Evolutionary conservation across 2,113 vertebrate genomes (phyloP), one percentile per base, ranked within the genome.

Genomic region (Carassius gibelio): DNA sequence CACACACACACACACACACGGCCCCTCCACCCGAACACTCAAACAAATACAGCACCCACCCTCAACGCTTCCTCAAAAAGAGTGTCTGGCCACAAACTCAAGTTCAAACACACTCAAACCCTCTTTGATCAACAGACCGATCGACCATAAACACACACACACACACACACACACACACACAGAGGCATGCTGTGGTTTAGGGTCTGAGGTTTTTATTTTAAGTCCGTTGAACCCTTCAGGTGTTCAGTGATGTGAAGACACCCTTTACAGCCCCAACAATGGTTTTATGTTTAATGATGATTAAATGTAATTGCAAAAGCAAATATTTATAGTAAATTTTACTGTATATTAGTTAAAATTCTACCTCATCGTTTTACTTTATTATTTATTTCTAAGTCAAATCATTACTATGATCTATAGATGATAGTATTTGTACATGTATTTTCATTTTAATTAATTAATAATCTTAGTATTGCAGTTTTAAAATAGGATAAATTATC

Each of bases 1-100:
- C 64, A 75, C 84, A 87, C 30, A 85, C 75, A 87, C 64, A 83
- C 62, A 87, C 30, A 85, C 75, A 87, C 64, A 83, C 50, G 8
- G 21, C 21, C 42, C 79, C 52, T 36, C 17, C 85, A 86, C 64
- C 52, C 75, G 84, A 82, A 68, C 85, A 86, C 69, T 38, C 71
- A 85, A 82, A 82, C 5, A 42, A 52, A 15, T 68, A 66, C 69
- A 66, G 23, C 55, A 30, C 76, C 72, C 72, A 74, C 78, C 82
- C 83, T 55, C 42, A 45, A 19, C 19, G 23, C 62, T 36, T 82
- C 72, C 85, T 55, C 55, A 74, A 74, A 84, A 62, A 45, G 34
- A 80, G 23, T 34, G 79, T 81, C 42, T 81, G 75, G 14, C 76
- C 77, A 71, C 75, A 85, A 85, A n/a, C 64, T 55, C 50, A 57